Evolutionary conservation across 2,888 invertebrate species (phyloP).

Genomic region (Nebria brevicollis): DNA sequence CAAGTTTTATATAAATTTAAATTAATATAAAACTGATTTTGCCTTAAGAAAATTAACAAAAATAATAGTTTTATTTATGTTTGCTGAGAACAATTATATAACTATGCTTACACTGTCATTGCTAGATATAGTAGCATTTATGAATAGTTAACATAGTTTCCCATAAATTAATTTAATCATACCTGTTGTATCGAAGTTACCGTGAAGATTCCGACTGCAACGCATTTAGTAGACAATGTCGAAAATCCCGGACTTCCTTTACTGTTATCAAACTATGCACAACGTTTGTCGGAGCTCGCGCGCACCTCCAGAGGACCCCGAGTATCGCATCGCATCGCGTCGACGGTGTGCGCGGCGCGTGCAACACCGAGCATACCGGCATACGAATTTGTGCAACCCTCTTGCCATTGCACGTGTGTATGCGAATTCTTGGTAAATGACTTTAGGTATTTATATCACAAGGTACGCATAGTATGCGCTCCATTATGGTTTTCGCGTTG

Average conservation of each 20-base stretch:
- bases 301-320: not conserved
- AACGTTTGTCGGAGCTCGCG: slow-evolving; percentile 18
- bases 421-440: slow-evolving; percentile 40
- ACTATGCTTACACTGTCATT: not conserved
- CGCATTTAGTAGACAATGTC: not conserved
- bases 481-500: slow-evolving; percentile 29
- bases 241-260: slow-evolving; percentile 11
- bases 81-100: not conserved
- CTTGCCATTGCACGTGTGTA: slow-evolving; percentile 30
- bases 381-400: slow-evolving; percentile 30
- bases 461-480: slow-evolving; percentile 43
- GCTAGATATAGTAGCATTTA: not conserved
- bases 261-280: slow-evolving; percentile 41
- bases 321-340: not conserved
- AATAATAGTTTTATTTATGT: not conserved
- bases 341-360: not conserved
- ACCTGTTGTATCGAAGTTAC: not conserved
- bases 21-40: too few relatives aligned
- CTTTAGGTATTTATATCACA: slow-evolving; percentile 43
- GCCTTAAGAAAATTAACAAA: not conserved
- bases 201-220: not conserved
- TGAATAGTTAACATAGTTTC: not conserved
- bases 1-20: too few relatives aligned
- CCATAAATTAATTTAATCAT: not conserved
- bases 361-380: slow-evolving; percentile 29